Percentiles rank a stretch among this genome's conserved stretches.
Evolutionary conservation across 1,140 invertebrate species (phyloP).

Genomic region (Drosophila sechellia): DNA sequence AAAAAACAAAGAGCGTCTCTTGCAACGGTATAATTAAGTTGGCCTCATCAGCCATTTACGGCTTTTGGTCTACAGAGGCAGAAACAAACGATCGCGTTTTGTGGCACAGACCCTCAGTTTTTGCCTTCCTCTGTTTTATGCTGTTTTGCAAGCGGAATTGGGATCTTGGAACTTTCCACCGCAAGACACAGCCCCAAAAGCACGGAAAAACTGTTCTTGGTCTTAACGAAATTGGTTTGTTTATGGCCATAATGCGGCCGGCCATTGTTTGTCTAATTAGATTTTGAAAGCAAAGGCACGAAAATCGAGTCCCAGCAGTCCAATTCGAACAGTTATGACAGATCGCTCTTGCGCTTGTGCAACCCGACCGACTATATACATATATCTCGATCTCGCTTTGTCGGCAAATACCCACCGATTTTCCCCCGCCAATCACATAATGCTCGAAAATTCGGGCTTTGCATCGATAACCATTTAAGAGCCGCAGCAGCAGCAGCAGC

Average conservation of each 20-base stretch:
- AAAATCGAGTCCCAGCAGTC: conserved; percentile 44
- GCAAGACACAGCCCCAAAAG: conserved; percentile 6
- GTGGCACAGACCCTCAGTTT: conserved; percentile 48
- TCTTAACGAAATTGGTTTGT: conserved; percentile 26
- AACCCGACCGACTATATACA: conserved; percentile 13
- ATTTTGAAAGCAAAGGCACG: conserved; percentile 61
- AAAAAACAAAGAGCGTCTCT: conserved; percentile 60
- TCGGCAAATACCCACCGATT: conserved; percentile 21
- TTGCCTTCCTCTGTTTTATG: conserved; percentile 37
- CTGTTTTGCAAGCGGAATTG: conserved; percentile 69
- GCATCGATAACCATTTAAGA: conserved; percentile 65
- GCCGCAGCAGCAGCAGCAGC: conserved; percentile 48
- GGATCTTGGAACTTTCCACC: conserved; percentile 51
- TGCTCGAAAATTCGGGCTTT: conserved; percentile 49
- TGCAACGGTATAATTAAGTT: conserved; percentile 77
- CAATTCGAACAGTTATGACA: conserved; percentile 37
- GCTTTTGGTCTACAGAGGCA: conserved; percentile 48
- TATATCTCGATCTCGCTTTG: conserved; percentile 21
- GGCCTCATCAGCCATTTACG: conserved; percentile 77
- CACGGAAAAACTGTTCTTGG: conserved; percentile 39
- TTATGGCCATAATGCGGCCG: conserved; percentile 61
- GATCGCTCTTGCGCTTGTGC: conserved; percentile 12
- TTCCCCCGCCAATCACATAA: conserved; percentile 32
- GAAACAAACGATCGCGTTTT: conserved; percentile 60
- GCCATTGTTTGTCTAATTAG: conserved; percentile 68